Evolutionary conservation across 2,797 vertebrate species (phyloP).

Genomic region (Sebastolobus altivelis): DNA sequence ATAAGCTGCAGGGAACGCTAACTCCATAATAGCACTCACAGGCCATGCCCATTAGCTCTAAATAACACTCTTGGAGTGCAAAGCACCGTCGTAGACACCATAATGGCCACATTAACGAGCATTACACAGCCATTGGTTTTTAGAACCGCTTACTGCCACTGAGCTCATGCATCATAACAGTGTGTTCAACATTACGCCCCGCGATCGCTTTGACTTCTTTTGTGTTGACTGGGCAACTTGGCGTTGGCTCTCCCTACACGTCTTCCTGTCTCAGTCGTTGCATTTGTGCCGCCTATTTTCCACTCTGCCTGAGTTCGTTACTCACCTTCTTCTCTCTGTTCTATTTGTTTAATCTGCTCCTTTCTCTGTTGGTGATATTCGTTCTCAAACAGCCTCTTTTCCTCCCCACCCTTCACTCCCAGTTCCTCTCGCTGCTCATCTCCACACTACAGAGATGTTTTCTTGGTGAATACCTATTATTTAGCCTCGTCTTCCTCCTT

Average conservation of each 20-base stretch:
- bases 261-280: constrained; percentile 11
- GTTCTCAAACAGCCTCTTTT: constrained; percentile 38
- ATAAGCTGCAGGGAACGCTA: constrained; percentile 62
- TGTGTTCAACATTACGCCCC: constrained; percentile 52
- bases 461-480: constrained; percentile 62
- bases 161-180: constrained; percentile 78
- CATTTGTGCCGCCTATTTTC: constrained; percentile 34
- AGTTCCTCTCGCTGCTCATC: constrained; percentile 47
- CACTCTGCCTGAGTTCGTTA: constrained; percentile 30
- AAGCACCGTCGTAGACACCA: constrained; percentile 64
- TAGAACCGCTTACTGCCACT: constrained; percentile 75
- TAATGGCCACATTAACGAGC: constrained; percentile 83
- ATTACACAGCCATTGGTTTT: constrained; percentile 85
- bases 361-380: constrained; percentile 41
- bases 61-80: constrained; percentile 73
- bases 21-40: constrained; percentile 72
- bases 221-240: constrained; percentile 48
- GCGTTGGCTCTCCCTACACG: constrained; percentile 4
- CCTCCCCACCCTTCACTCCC: constrained; percentile 10
- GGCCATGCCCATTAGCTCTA: constrained; percentile 76
- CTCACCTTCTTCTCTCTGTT: constrained; percentile 20
- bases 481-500: constrained; percentile 35
- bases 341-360: constrained; percentile 45
- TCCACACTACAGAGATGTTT: constrained; percentile 61
- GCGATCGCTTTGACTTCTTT: constrained; percentile 26